Evolutionary conservation across 2,113 vertebrate genomes (phyloP).

Genomic region (Microcebus lehilahytsara): DNA sequence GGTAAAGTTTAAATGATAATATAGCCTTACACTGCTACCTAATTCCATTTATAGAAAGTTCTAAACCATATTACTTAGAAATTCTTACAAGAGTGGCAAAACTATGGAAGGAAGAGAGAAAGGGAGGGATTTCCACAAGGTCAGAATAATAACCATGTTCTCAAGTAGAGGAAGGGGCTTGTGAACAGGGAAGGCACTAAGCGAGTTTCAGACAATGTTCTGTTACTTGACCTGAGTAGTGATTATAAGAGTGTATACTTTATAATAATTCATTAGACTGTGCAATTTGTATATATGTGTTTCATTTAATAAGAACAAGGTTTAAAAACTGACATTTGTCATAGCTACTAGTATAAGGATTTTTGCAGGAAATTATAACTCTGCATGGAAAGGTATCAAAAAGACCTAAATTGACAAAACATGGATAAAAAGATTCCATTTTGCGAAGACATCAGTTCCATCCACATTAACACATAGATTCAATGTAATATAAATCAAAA

Average conservation of each 20-base stretch:
- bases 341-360: not conserved
- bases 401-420: not conserved
- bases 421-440: not conserved
- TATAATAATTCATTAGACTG: not conserved
- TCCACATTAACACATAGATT: not conserved
- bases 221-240: not conserved
- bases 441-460: not conserved
- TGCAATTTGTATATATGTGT: not conserved
- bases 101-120: not conserved
- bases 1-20: not conserved
- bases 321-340: not conserved
- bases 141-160: not conserved
- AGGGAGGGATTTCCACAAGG: not conserved
- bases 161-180: not conserved
- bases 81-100: not conserved
- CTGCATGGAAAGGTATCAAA: not conserved
- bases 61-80: not conserved
- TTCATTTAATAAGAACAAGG: not conserved
- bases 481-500: not conserved
- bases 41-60: not conserved
- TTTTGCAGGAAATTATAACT: not conserved
- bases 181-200: no score
- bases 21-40: not conserved
- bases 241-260: not conserved
- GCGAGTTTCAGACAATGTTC: not conserved